Evolutionary conservation across 2,797 vertebrate genomes (phyloP).

Genomic region (Pantherophis alleghaniensis): DNA sequence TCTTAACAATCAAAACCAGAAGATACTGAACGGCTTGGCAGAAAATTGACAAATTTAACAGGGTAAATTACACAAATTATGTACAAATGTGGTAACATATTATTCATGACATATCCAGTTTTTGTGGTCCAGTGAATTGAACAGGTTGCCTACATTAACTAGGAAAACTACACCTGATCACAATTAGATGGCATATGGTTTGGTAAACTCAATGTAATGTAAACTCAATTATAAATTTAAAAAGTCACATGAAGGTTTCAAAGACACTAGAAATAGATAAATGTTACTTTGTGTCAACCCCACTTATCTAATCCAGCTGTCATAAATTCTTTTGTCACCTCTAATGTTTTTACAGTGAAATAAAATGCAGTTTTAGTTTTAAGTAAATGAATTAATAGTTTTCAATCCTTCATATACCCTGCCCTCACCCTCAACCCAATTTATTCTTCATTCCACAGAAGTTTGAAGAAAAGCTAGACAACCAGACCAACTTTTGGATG

Average conservation of each 20-base stretch:
- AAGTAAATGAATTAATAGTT: constrained; percentile 20
- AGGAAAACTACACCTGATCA: constrained; percentile 9
- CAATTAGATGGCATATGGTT: constrained; percentile 11
- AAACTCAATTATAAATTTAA: constrained; percentile 30
- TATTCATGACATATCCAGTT: neutral
- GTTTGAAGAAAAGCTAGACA: neutral
- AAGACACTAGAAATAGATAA: constrained; percentile 39
- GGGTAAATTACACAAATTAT: neutral
- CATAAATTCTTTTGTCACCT: constrained; percentile 26
- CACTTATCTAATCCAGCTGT: constrained; percentile 47
- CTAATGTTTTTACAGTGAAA: constrained; percentile 5
- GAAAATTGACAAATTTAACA: neutral
- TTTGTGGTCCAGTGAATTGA: neutral
- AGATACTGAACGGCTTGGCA: neutral
- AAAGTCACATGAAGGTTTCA: constrained; percentile 20
- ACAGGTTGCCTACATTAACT: neutral
- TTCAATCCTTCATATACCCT: neutral
- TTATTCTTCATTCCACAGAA: constrained; percentile 6
- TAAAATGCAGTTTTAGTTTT: neutral
- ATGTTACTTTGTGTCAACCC: constrained; percentile 33
- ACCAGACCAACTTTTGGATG: constrained; percentile 15
- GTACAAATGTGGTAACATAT: neutral
- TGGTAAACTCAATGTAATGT: neutral
- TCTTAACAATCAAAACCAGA: neutral
- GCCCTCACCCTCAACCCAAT: neutral